Evolutionary conservation across 2,888 invertebrate genomes (phyloP).

Genomic region (Beris chalybata): DNA sequence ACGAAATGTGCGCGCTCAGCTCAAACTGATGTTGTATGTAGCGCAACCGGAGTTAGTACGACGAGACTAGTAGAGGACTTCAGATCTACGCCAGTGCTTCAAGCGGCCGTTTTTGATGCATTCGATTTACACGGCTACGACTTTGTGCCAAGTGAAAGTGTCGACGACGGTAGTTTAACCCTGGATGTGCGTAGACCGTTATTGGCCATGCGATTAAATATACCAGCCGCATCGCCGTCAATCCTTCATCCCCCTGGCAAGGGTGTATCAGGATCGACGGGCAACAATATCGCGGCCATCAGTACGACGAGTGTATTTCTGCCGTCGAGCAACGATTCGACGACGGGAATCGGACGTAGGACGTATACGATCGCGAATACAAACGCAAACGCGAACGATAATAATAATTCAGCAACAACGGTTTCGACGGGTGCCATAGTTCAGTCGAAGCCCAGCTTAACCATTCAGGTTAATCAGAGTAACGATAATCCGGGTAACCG

Average conservation of each 20-base stretch:
- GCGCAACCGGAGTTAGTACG: conserved; percentile 32
- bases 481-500: conserved; percentile 31
- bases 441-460: conserved; percentile 50
- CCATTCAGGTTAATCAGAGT: conserved; percentile 53
- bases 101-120: conserved; percentile 33
- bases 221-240: conserved; percentile 45
- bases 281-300: conserved; percentile 11
- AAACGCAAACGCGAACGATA: neutral
- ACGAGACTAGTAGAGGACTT: conserved; percentile 32
- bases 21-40: conserved; percentile 33
- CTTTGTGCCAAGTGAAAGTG: neutral
- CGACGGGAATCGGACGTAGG: conserved; percentile 4
- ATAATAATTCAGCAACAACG: neutral
- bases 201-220: conserved; percentile 52
- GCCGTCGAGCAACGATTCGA: conserved; percentile 40
- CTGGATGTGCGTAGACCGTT: conserved; percentile 39
- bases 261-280: conserved; percentile 5
- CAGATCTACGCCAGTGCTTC: conserved; percentile 38
- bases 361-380: neutral
- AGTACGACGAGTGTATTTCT: conserved; percentile 45
- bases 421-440: conserved; percentile 42
- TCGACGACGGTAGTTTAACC: conserved; percentile 9
- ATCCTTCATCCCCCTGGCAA: conserved; percentile 20
- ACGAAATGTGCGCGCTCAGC: conserved; percentile 34
- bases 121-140: conserved; percentile 16